A percentile compares a stretch with the other conserved stretches of the same genome.
Conservation (phyloP, 2,888 invertebrate species). For the Palloptera scutellata region DNA sequence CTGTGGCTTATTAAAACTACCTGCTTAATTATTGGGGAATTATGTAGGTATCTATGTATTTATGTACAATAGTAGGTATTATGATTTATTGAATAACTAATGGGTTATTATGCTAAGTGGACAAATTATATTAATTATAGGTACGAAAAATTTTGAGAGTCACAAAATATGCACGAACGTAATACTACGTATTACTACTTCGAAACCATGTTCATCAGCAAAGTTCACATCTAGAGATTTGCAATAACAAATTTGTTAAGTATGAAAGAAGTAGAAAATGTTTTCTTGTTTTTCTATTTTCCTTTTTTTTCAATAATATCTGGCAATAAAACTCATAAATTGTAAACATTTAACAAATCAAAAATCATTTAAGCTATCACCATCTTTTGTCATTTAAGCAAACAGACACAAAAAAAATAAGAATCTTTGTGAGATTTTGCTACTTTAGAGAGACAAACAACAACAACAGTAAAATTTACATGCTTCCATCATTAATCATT, state of each 20-base stretch:
- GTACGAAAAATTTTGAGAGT: background rate
- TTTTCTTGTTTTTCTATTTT: too few relatives aligned
- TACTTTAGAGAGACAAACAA: background rate
- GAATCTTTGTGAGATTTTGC: conserved; percentile 1
- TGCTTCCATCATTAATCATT: conserved; percentile 55
- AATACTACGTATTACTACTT: too few relatives aligned
- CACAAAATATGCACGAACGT: too few relatives aligned
- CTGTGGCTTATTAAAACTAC: conserved; percentile 21
- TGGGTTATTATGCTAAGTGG: conserved; percentile 25
- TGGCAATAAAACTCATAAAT: conserved; percentile 29
- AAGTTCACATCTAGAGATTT: too few relatives aligned
- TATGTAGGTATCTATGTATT: conserved; percentile 15
- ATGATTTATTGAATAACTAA: conserved; percentile 29
- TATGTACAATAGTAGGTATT: background rate
- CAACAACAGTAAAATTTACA: background rate
- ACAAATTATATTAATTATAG: conserved; percentile 30
- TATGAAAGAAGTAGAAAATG: too few relatives aligned
- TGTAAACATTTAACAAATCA: conserved; percentile 28
- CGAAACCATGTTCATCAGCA: too few relatives aligned
- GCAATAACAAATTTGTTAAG: too few relatives aligned
- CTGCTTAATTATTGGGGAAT: conserved; percentile 21
- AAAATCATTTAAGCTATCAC: conserved; percentile 31
- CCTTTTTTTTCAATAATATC: background rate
- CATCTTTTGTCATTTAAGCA: conserved; percentile 13
- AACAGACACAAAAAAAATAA: too few relatives aligned